A percentile compares a stretch with the other conserved stretches of the same genome.
Conservation (phyloP, 1,140 invertebrate genomes). For the Brachionus rotundiformis region DNA sequence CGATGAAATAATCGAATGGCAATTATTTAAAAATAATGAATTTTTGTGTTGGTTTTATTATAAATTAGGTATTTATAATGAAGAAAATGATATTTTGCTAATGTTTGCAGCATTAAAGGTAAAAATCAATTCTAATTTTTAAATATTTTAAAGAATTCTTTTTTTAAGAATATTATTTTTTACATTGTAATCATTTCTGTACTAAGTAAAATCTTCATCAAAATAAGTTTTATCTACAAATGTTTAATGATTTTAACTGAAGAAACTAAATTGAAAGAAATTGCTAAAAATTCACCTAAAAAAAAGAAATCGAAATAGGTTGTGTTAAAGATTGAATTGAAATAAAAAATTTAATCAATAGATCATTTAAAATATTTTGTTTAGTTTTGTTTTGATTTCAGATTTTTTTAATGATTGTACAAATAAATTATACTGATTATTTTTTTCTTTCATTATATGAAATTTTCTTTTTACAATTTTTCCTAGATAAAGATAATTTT, state of each 20-base stretch:
- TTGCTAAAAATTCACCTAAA: neutral
- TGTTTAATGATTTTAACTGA: neutral
- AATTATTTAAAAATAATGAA: conserved; percentile 28
- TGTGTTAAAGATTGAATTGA: too few relatives aligned
- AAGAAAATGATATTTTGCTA: neutral
- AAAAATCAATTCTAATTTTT: neutral
- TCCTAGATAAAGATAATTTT: neutral
- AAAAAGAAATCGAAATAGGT: neutral
- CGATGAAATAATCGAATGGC: neutral
- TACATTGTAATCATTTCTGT: neutral
- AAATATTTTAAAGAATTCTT: neutral
- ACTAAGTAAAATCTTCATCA: neutral
- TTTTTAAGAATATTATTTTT: neutral
- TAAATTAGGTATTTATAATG: neutral
- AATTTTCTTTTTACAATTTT: neutral
- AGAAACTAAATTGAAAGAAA: neutral
- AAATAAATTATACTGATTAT: neutral
- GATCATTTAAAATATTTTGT: neutral
- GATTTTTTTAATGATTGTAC: neutral
- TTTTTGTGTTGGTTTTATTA: neutral
- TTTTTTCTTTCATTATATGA: neutral
- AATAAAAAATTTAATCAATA: neutral
- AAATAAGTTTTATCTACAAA: neutral
- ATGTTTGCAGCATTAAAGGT: neutral
- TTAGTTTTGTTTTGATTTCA: neutral